A percentile compares a stretch with the other conserved stretches of the same genome.
These are phyloP conservation scores for Ardeotis arabs DNA, from an alignment of 2,113 vertebrate genomes.

Conservation along the genomic window DNA sequence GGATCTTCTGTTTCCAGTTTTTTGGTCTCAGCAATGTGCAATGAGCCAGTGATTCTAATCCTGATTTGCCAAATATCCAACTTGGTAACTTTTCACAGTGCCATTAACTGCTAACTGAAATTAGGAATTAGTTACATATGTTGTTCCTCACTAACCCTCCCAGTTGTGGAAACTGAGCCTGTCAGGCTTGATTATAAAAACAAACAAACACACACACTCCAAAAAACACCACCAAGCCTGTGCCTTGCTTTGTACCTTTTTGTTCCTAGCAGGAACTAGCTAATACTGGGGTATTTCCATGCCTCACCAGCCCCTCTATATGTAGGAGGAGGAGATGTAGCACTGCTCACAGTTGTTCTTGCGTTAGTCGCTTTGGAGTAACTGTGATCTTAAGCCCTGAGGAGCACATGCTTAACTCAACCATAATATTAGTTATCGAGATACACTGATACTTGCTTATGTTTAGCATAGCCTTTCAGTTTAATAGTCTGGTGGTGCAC, in stretches of 20 bases:
- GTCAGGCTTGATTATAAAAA: background rate
- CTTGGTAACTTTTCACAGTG: background rate
- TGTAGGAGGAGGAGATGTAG: background rate
- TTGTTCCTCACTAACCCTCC: background rate
- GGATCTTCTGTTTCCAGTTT: background rate
- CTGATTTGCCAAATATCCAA: background rate
- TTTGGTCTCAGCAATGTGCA: accelerated
- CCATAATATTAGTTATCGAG: background rate
- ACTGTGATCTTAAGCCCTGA: background rate
- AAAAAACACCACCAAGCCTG: background rate
- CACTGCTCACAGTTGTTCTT: background rate
- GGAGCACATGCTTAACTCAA: background rate
- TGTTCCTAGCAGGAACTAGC: background rate
- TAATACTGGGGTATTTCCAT: background rate
- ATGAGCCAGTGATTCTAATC: background rate
- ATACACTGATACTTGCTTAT: background rate
- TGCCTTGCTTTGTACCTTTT: background rate
- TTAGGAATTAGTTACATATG: background rate
- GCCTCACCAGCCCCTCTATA: background rate
- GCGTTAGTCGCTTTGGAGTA: background rate
- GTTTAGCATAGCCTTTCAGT: background rate
- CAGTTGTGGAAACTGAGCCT: background rate
- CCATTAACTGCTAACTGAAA: background rate
- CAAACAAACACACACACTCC: no score
- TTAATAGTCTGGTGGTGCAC: background rate